Conservation (phyloP, 2,113 vertebrate genomes). For the Corydoras maculifer region DNA sequence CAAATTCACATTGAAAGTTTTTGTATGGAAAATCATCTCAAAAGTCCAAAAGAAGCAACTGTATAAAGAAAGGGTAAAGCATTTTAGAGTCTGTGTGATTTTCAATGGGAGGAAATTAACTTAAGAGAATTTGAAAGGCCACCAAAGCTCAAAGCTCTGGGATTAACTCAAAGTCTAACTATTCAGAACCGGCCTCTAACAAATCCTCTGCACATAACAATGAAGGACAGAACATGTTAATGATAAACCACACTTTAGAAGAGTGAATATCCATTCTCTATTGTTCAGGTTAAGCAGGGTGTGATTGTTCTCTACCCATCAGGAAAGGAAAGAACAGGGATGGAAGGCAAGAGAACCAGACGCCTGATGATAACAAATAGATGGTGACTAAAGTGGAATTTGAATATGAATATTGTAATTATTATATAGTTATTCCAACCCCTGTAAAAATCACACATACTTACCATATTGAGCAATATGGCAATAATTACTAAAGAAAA, state of each 20-base stretch:
- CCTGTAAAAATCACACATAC: too few species aligned
- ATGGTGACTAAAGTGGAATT: constrained; percentile 1
- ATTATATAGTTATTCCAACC: background rate
- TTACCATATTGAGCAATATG: too few species aligned
- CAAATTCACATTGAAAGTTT: background rate
- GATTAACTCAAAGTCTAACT: constrained; percentile 23
- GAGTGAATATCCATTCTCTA: constrained; percentile 25
- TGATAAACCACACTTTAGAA: constrained; percentile 34
- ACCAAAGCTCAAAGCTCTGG: constrained; percentile 8
- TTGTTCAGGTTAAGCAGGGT: constrained; percentile 36
- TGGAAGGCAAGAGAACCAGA: constrained; percentile 18
- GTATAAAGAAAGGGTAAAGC: constrained; percentile 5
- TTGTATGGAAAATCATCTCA: background rate
- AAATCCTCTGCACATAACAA: constrained; percentile 34
- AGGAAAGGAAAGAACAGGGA: constrained; percentile 12
- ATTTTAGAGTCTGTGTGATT: constrained; percentile 4
- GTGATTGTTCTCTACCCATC: constrained; percentile 30
- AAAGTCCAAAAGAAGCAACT: constrained; percentile 8
- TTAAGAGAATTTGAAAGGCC: constrained; percentile 14
- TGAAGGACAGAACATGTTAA: constrained; percentile 40
- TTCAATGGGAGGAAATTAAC: constrained; percentile 21
- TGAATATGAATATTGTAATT: background rate
- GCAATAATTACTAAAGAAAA: too few species aligned
- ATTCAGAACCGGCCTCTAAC: constrained; percentile 24
- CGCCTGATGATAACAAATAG: constrained; percentile 20